A percentile compares a stretch with the other conserved stretches of the same genome.
phyloP scores from a whole-genome alignment of 1,140 invertebrate species.

The Arctopsyche grandis region DNA sequence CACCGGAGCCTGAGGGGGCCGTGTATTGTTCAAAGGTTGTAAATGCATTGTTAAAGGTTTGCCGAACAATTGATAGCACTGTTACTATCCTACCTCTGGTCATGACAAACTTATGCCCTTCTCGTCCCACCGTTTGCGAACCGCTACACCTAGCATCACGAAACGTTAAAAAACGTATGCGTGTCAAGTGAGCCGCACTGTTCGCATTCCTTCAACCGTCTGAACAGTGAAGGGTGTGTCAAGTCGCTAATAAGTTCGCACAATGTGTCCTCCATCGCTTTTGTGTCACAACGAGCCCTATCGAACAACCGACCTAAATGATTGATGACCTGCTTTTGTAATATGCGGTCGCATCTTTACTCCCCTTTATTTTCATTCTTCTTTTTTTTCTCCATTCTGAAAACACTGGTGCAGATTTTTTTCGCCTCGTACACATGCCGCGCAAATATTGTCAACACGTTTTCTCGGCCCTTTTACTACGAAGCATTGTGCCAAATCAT shows the following conservation, averaged over 20 bases:
- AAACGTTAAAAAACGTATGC: background rate
- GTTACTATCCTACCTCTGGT: no score
- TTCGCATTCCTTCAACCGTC: no score
- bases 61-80: no score
- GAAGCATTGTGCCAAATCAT: slow-evolving; percentile 23
- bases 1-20: no score
- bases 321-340: slow-evolving; percentile 17
- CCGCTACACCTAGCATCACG: background rate
- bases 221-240: no score
- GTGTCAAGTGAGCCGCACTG: background rate
- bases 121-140: no score
- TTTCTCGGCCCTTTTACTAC: background rate
- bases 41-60: no score
- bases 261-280: background rate
- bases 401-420: slow-evolving; percentile 7
- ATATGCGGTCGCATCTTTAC: background rate
- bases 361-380: background rate
- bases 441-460: background rate
- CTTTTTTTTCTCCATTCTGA: background rate
- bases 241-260: no score
- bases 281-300: background rate
- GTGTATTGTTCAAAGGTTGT: no score
- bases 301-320: slow-evolving; percentile 1
- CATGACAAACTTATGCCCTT: no score
- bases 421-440: background rate